Conservation (phyloP, 2,888 invertebrate genomes). For the Melanotus villosus region DNA sequence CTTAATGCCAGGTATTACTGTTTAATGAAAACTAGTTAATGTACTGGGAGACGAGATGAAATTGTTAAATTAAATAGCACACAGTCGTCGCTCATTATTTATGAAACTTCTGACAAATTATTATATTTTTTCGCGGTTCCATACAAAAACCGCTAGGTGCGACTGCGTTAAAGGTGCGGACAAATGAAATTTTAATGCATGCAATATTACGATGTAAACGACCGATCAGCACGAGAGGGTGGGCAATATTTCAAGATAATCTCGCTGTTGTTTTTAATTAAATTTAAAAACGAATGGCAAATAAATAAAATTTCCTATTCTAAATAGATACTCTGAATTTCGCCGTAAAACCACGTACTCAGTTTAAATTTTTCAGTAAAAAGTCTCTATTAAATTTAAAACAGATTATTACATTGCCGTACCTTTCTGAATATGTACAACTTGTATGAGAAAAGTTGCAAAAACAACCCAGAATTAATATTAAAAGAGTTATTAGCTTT, state of each 20-base stretch:
- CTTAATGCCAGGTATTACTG: slow-evolving; percentile 39
- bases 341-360: too few species aligned
- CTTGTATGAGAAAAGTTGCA: too few species aligned
- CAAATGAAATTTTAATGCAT: background rate
- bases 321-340: too few species aligned
- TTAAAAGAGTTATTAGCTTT: too few species aligned
- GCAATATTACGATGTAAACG: background rate
- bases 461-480: too few species aligned
- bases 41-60: slow-evolving; percentile 32
- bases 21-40: slow-evolving; percentile 44
- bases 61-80: slow-evolving; percentile 29
- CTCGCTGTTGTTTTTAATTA: background rate
- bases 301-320: too few species aligned
- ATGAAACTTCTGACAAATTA: slow-evolving; percentile 8
- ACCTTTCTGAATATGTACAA: too few species aligned
- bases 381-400: too few species aligned
- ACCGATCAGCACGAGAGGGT: slow-evolving; percentile 7
- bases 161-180: background rate
- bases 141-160: slow-evolving; percentile 4
- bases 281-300: background rate
- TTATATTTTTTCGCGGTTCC: background rate
- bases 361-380: too few species aligned
- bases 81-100: slow-evolving; percentile 8
- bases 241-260: background rate
- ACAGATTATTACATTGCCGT: too few species aligned